Percentiles rank a stretch among this genome's conserved stretches.
These are phyloP conservation scores for Oxytorus armatus DNA, from an alignment of 2,888 invertebrate species.

Conservation along the genomic window DNA sequence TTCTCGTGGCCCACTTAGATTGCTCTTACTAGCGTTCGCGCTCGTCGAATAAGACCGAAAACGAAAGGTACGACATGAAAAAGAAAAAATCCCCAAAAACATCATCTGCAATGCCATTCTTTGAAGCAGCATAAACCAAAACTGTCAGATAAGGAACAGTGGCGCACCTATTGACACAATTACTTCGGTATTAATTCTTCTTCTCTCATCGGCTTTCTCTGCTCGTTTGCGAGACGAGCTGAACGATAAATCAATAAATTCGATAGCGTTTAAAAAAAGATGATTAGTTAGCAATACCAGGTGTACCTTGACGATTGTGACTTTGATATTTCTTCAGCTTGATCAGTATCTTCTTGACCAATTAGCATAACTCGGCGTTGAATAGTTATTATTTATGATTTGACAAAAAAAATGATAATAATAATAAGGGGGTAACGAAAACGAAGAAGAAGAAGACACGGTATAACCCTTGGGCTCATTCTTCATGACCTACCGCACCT, in stretches of 20 bases:
- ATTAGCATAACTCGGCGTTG: background rate
- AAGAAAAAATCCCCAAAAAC: conserved; percentile 10
- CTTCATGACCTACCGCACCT: conserved; percentile 43
- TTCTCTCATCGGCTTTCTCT: background rate
- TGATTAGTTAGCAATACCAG: background rate
- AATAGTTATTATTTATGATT: conserved; percentile 3
- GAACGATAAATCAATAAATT: conserved; percentile 20
- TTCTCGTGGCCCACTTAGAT: conserved; percentile 66
- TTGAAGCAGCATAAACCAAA: background rate
- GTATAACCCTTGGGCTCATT: conserved; percentile 22
- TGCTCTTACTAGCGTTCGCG: background rate
- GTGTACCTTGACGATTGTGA: background rate
- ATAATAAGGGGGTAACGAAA: background rate
- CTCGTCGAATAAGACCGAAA: conserved; percentile 65
- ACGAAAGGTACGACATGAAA: conserved; percentile 67
- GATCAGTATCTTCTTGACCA: conserved; percentile 13
- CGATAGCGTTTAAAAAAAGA: background rate
- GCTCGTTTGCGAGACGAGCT: background rate
- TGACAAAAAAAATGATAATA: background rate
- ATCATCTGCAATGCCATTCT: background rate
- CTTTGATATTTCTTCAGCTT: conserved; percentile 10
- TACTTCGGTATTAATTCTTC: background rate
- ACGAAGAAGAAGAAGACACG: background rate
- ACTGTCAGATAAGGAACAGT: background rate
- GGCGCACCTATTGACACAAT: conserved; percentile 26